A percentile compares a stretch with the other conserved stretches of the same genome.
phyloP scores from a whole-genome alignment of 2,888 invertebrate species.

The Ochropleura plecta region DNA sequence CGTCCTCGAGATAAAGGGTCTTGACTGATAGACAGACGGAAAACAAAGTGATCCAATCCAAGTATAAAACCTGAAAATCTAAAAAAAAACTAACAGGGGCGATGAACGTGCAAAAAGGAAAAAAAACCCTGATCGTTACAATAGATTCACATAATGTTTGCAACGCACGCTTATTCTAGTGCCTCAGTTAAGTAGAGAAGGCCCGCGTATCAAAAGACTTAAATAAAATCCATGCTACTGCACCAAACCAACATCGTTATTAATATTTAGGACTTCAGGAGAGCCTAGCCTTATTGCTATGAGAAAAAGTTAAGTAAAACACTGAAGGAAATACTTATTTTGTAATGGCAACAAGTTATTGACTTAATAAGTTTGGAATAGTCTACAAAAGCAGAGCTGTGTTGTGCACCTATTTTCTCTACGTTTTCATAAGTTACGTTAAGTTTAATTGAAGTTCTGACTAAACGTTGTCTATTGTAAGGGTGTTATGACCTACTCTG shows the following conservation, averaged over 20 bases:
- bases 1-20: no score
- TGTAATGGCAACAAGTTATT: background rate
- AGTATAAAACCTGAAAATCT: no score
- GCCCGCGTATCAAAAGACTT: slow-evolving; percentile 46
- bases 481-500: background rate
- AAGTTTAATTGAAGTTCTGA: background rate
- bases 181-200: slow-evolving; percentile 23
- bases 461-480: background rate
- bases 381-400: background rate
- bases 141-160: no score
- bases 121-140: no score
- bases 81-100: no score
- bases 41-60: no score
- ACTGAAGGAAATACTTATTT: slow-evolving; percentile 6
- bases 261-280: slow-evolving; percentile 47
- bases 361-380: slow-evolving; percentile 24
- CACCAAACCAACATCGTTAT: slow-evolving; percentile 51
- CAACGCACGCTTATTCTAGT: no score
- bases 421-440: background rate
- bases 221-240: slow-evolving; percentile 60
- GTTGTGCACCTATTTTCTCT: background rate
- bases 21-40: no score
- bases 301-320: slow-evolving; percentile 55
- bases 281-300: slow-evolving; percentile 34
- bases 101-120: no score